These are phyloP conservation scores for Chaetops frenatus DNA, from an alignment of 2,113 vertebrate genomes.

Conservation along the genomic window DNA sequence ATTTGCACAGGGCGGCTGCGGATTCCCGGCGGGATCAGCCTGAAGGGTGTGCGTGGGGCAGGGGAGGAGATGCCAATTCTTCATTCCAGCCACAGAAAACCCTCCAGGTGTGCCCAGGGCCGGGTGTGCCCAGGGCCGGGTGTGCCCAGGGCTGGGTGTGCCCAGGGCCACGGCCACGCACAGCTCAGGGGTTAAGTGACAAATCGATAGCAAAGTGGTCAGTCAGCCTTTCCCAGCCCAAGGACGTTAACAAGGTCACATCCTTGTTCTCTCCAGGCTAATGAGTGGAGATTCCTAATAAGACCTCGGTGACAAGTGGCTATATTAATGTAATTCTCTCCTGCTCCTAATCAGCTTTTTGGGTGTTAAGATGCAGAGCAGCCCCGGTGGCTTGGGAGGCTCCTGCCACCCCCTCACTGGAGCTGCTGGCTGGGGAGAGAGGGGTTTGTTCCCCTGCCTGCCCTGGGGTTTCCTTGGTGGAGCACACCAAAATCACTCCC, in stretches of 20 bases:
- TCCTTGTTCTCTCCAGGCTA: slow-evolving; percentile 20
- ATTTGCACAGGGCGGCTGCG: neutral
- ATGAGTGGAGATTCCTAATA: slow-evolving; percentile 40
- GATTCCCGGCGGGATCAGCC: neutral
- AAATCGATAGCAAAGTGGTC: neutral
- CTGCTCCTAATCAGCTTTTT: slow-evolving; percentile 28
- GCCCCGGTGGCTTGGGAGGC: neutral
- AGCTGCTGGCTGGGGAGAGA: neutral
- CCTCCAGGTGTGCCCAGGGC: neutral
- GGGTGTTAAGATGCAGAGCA: neutral
- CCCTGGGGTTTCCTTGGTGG: rapidly evolving
- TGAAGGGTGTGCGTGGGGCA: neutral
- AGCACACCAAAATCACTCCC: neutral
- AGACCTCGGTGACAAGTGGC: slow-evolving; percentile 43
- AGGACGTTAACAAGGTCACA: slow-evolving; percentile 34
- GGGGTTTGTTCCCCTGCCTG: neutral
- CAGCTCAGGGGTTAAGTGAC: neutral
- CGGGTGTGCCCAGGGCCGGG: neutral
- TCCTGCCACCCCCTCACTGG: neutral
- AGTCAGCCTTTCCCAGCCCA: neutral
- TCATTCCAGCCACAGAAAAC: neutral
- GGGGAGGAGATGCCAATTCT: neutral
- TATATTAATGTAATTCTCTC: slow-evolving; percentile 42
- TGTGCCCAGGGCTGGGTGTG: neutral
- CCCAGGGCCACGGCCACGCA: neutral